Base-by-base conservation (phyloP, 2,113 vertebrate species). In the Oreochromis niloticus region DNA sequence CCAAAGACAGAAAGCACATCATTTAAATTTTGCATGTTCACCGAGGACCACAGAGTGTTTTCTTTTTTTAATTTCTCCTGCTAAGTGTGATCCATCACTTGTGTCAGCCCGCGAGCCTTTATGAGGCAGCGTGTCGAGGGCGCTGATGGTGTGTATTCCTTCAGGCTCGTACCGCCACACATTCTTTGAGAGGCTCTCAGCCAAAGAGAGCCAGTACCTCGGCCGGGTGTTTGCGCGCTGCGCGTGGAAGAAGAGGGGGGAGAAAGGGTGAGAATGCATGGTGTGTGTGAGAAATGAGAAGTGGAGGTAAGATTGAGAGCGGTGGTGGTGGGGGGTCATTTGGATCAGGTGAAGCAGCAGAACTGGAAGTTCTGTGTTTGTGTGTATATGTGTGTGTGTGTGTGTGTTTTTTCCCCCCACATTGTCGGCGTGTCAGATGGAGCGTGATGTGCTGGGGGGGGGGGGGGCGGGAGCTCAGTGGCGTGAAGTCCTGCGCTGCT, bases 171-270 rank as follows among this genome's bases (percentile, higher is more conserved):
- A 83, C 85, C 63, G 79, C 86, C 78, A 63, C 86, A 87, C 59
- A 85, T 87, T 91, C 88, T 87, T 73, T 71, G 85, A 85, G 83
- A 89, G 87, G 85, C 84, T 55, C n/a, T 1, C 48, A 82, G 91
- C 90, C 85, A 84, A 88, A 13, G 17, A 80, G 87, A 86, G 57
- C 54, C 90, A 56, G 86, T 63, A 39, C 16, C 61, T 82, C 66
- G 83, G 84, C 17, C n/a, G 34, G 82, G 55, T 87, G 78, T 73
- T 54, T 80, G 43, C 43, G 52, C 17, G 78, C 16, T 54, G 34
- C 39, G 61, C 3, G 24, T 79, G 27, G 81, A 43, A 32, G 17
- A 50, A 30, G n/a, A 43, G 61, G 43, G 22, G 12, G 66, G 48
- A 68, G 83, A 85, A 56, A 43, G 85, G 83, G 89, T 71, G 59